Base-by-base conservation (phyloP, 2,888 invertebrate genomes). In the Selenia dentaria region DNA sequence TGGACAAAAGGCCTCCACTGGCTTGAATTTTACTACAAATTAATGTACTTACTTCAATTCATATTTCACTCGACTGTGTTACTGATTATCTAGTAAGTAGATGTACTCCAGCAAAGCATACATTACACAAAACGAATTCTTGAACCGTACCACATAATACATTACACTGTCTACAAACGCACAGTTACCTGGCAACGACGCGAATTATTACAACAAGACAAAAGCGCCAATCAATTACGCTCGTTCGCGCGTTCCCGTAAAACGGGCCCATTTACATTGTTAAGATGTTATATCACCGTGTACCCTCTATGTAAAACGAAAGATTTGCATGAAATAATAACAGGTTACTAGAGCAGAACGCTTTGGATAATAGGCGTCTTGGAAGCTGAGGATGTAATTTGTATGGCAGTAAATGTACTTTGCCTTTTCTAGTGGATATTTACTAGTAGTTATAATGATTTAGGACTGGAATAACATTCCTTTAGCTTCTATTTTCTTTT, bases 211-310 rank as follows among this genome's bases (percentile, higher is more conserved):
- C 36, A 31, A n/a, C 33, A 32, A 50, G 20, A 50, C 44, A 34
- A 40, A 25, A 42, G 31, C 13, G 9, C 29, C 45, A 41, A 45
- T 45, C 38, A 42, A 33, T 41, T 41, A 43, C 34, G 27, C n/a
- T 12, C 29, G 18, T 41, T 45, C 42, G 26, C 20, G 26, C 45
- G 38, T 38, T 35, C 11, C 28, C 26, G 6, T 29, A 20, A 16
- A 46, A 46, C 38, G 42, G 34, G 22, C 35, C 46, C 34, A 46
- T 51, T 51, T 46, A 39, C 46, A 46, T 51, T 25, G 40, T 37
- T 42, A 51, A 38, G 31, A 25, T 25, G 25, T 10, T 9, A 25
- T 10, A 10, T 25, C 10, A 25, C 28, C 12, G 28, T 22, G 16
- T 28, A 38, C 31, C 35, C 31, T 34, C 18, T 16, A 38, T 39